Percentiles rank a stretch among this genome's conserved stretches.
These are phyloP conservation scores for Eidolon dupreanum DNA, from an alignment of 2,797 vertebrate species.

Conservation along the genomic window DNA sequence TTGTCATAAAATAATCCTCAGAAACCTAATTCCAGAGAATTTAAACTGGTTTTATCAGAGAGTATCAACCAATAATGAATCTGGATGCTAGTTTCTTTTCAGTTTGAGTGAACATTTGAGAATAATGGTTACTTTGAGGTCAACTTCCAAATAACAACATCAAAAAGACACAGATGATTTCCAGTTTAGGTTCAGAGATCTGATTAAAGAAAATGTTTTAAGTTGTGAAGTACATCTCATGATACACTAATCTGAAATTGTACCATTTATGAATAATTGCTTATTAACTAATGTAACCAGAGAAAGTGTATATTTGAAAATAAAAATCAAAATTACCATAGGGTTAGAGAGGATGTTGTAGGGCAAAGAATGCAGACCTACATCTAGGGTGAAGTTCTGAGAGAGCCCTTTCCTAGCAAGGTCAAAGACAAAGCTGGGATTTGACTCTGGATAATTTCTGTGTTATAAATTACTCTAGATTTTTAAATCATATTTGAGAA, in stretches of 20 bases:
- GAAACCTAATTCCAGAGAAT: not conserved
- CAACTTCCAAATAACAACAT: conserved; percentile 23
- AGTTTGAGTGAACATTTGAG: not conserved
- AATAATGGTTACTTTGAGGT: not conserved
- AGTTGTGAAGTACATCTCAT: not conserved
- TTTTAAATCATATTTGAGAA: conserved; percentile 5
- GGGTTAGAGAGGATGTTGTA: not conserved
- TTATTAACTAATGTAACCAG: not conserved
- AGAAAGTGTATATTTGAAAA: not conserved
- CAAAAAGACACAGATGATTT: conserved; percentile 13
- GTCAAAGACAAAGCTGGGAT: not conserved
- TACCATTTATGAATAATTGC: not conserved
- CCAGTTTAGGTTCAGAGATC: conserved; percentile 13
- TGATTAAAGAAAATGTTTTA: conserved; percentile 35
- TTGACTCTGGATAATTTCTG: conserved; percentile 33
- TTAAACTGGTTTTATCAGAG: not conserved
- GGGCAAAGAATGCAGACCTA: not conserved
- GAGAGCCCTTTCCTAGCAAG: not conserved
- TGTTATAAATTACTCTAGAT: not conserved
- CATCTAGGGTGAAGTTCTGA: not conserved
- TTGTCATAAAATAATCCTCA: not conserved
- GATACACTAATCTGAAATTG: not conserved
- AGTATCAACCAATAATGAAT: not conserved
- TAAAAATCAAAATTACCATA: not conserved
- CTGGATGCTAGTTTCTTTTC: not conserved